Conservation (phyloP, 1,140 invertebrate genomes). For the Ectropis grisescens region DNA sequence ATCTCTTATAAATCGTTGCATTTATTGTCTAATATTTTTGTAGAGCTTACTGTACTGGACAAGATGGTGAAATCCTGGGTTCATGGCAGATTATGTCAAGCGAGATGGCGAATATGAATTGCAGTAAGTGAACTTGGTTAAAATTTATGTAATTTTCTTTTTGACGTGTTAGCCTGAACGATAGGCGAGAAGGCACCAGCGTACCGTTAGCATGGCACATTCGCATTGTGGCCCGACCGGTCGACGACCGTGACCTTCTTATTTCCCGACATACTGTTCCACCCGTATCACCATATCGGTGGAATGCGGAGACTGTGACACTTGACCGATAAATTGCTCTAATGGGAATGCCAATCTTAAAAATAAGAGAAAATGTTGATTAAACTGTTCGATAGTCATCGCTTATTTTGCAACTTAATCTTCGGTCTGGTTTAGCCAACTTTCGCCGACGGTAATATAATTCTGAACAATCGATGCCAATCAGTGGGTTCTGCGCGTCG, state of each 20-base stretch:
- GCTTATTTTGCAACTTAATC: no score
- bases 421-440: no score
- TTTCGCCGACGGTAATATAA: no score
- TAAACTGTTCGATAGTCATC: no score
- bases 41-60: constrained; percentile 70
- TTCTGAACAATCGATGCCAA: no score
- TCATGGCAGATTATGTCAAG: constrained; percentile 49
- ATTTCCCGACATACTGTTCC: constrained; percentile 40
- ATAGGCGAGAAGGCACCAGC: constrained; percentile 8
- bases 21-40: constrained; percentile 21
- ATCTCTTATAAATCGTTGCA: no score
- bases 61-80: constrained; percentile 63
- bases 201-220: constrained; percentile 39
- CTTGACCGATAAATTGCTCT: constrained; percentile 12
- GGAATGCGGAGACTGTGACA: constrained; percentile 38
- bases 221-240: constrained; percentile 42
- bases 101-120: constrained; percentile 56
- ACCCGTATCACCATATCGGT: constrained; percentile 26
- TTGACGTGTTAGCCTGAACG: neutral
- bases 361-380: no score
- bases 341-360: no score
- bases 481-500: no score
- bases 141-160: neutral
- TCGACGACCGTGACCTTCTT: constrained; percentile 54
- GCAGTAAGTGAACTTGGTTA: constrained; percentile 60